Base-by-base conservation (phyloP, 2,888 invertebrate genomes). In the Apamea crenata region DNA sequence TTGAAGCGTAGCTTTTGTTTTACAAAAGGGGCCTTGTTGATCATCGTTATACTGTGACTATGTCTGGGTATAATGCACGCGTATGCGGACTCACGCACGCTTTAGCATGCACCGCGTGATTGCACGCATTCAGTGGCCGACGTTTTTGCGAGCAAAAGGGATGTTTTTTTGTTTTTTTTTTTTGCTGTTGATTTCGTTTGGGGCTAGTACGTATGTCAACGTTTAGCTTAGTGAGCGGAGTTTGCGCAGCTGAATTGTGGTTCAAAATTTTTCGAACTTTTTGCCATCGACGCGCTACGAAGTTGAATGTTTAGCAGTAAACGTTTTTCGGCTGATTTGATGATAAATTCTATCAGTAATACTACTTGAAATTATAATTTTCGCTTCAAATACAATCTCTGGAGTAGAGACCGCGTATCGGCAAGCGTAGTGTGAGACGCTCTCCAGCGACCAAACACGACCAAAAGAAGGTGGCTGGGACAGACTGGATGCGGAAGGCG, bases 21-120 rank as follows among this genome's bases (percentile, higher is more conserved):
- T 3, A 59, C 10, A 50, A 69, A 69, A 50, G 50, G 1, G 2
- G 12, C n/a, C n/a, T n/a, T n/a, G n/a, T n/a, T n/a, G 71, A 36
- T n/a, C 4, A 36, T 36, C 66, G 36, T 21, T 36, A 71, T 66
- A 40, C 65, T 71, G 71, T 71, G 71, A 18, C n/a, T 18, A 18
- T 70, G 32, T 70, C 56, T 5, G 7, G 32, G 10, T 70, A 59
- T 25, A 21, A 53, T 16, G 56, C 16, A 25, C 32, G 25, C 10
- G 25, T 32, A 14, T 32, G 70, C 25, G 16, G 18, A 44, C 44
- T 18, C 56, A 53, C 25, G 81, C 61, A 4, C 66, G 32, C 21
- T 32, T 73, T 67, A 61, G n/a, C 53, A 61, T 76, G 77, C 71
- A 53, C 29, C 36, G 67, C 61, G n/a, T 63, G 76, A 67, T 82